Evolutionary conservation across 2,797 vertebrate genomes (phyloP).

Genomic region (Lerista edwardsae): DNA sequence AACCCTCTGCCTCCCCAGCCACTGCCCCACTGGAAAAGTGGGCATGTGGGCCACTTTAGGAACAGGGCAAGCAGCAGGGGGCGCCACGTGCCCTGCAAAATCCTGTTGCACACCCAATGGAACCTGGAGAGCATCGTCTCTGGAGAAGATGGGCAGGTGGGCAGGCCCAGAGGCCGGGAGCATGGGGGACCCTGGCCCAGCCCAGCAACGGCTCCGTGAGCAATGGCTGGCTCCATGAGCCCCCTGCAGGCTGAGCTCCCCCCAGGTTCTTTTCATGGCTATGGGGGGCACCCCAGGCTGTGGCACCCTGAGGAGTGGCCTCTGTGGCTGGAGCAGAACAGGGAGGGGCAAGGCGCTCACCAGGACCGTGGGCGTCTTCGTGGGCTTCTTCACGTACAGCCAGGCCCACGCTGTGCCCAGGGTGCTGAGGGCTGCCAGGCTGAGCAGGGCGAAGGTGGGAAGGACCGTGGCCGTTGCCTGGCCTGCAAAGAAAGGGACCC

Average conservation of each 20-base stretch:
- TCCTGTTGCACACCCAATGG: background rate
- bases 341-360: slow-evolving; percentile 55
- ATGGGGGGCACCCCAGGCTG: background rate
- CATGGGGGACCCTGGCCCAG: too few relatives aligned
- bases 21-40: background rate
- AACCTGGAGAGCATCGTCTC: background rate
- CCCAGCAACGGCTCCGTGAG: too few relatives aligned
- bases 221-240: too few relatives aligned
- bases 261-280: background rate
- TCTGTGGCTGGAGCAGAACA: too few relatives aligned
- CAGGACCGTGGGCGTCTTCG: slow-evolving; percentile 68
- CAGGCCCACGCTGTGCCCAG: slow-evolving; percentile 56
- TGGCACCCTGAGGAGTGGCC: background rate
- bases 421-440: slow-evolving; percentile 35
- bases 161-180: background rate
- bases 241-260: too few relatives aligned
- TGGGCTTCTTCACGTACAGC: slow-evolving; percentile 57
- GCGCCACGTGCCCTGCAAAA: background rate
- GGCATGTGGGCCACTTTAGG: too few relatives aligned
- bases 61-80: too few relatives aligned
- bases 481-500: slow-evolving; percentile 30
- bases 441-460: background rate
- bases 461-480: background rate
- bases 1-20: background rate
- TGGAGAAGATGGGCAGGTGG: background rate